Evolutionary conservation across 1,140 invertebrate species (phyloP), one percentile per base, ranked within the genome.

Genomic region (Diorhabda sublineata): DNA sequence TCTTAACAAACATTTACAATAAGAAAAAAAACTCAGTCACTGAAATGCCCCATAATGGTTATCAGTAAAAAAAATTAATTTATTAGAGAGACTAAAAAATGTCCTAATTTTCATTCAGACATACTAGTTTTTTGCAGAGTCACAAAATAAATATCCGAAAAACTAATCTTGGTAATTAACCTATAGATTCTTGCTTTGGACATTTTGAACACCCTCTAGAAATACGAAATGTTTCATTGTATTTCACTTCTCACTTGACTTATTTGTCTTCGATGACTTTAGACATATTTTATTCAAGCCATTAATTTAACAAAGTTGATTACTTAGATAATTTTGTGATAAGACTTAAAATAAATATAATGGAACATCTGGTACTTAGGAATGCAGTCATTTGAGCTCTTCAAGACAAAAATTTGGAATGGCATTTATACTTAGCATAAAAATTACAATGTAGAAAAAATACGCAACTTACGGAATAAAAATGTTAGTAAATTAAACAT

Each of bases 361-460:
- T 52, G 47, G 47, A 52, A 52, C 47, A 52, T 8, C 6, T n/a
- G 6, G n/a, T 52, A 52, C 44, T 11, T 70, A 67, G 67, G 66
- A 72, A 72, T 71, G 71, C 73, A 71, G 71, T 70, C 73, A 59
- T 72, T 71, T 69, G 65, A 74, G 69, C 67, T 71, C 66, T 63
- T 66, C 57, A 70, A 65, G 67, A 67, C 60, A 60, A 64, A 66
- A 71, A 68, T 74, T 74, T 71, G 71, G 71, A 74, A 74, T 72
- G 73, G 65, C 56, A 61, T 63, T 44, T 59, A 63, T 26, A 69
- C 26, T 52, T 47, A 60, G 8, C 26, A 63, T 52, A 45, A 63
- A 43, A 63, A 63, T 45, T 41, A 63, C 61, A 63, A 41, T 45
- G 11, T 63, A 5, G 56, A 67, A 61, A 67, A 57, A 11, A 66